phyloP scores from a whole-genome alignment of 2,888 invertebrate species.

The Drosophila macrospina region DNA sequence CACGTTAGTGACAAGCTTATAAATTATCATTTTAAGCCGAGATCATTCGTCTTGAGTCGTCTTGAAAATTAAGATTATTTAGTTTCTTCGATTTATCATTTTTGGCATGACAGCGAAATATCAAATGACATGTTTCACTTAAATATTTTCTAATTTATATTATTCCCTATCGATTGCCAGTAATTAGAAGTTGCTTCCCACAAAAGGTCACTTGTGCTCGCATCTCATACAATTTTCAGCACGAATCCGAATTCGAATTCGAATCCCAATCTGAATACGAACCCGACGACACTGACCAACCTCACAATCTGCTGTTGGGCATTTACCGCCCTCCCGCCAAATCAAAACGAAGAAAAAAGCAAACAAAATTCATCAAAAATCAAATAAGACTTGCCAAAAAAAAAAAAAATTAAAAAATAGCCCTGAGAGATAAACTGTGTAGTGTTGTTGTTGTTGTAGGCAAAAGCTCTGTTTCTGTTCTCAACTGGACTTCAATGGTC shows the following conservation, averaged over 20 bases:
- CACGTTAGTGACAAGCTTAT: slow-evolving; percentile 52
- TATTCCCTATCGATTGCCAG: slow-evolving; percentile 1
- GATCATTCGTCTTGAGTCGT: slow-evolving; percentile 24
- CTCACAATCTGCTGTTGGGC: slow-evolving; percentile 48
- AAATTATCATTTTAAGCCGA: slow-evolving; percentile 45
- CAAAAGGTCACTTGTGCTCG: slow-evolving; percentile 45
- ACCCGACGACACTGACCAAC: slow-evolving; percentile 60
- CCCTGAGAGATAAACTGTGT: slow-evolving; percentile 9
- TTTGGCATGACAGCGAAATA: neutral
- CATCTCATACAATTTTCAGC: slow-evolving; percentile 27
- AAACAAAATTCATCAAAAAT: slow-evolving; percentile 45
- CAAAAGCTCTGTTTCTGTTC: slow-evolving; percentile 6
- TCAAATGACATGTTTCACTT: slow-evolving; percentile 2
- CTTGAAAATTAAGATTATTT: neutral
- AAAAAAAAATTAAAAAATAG: neutral
- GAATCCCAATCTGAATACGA: too few species aligned
- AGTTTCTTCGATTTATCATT: neutral
- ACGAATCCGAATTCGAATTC: slow-evolving; percentile 10
- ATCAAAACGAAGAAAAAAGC: neutral
- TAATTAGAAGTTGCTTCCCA: slow-evolving; percentile 9
- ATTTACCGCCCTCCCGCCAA: slow-evolving; percentile 22
- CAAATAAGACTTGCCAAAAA: slow-evolving; percentile 29
- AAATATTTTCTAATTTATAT: neutral
- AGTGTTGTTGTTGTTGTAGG: slow-evolving; percentile 16
- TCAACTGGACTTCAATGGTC: slow-evolving; percentile 9